Evolutionary conservation across 1,140 invertebrate species (phyloP).

Genomic region (Trissolcus basalis): DNA sequence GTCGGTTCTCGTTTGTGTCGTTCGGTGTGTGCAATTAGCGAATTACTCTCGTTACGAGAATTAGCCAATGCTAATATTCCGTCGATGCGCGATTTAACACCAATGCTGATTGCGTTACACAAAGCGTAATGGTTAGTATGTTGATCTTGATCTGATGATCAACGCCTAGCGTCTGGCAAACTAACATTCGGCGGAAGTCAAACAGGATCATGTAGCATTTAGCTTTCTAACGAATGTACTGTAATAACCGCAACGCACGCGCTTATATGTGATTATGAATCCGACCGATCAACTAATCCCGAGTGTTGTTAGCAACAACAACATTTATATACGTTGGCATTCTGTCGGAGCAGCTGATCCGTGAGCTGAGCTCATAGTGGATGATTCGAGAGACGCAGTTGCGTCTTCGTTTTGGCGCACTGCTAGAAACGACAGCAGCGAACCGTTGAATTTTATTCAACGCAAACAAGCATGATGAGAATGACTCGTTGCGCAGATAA

Average conservation of each 20-base stretch:
- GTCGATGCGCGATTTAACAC: slow-evolving; percentile 50
- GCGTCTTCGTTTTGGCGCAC: no score
- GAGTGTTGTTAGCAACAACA: neutral
- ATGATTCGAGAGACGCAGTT: slow-evolving; percentile 24
- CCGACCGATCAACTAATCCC: neutral
- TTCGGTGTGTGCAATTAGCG: slow-evolving; percentile 23
- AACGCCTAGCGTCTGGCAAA: slow-evolving; percentile 16
- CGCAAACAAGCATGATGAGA: slow-evolving; percentile 56
- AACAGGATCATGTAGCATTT: slow-evolving; percentile 29
- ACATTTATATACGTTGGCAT: slow-evolving; percentile 37
- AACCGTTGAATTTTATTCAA: slow-evolving; percentile 55
- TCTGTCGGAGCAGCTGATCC: slow-evolving; percentile 44
- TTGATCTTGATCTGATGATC: slow-evolving; percentile 54
- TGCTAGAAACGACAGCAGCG: no score
- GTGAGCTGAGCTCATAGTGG: slow-evolving; percentile 34
- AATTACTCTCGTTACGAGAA: slow-evolving; percentile 35
- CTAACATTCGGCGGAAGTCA: slow-evolving; percentile 43
- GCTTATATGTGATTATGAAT: slow-evolving; percentile 21
- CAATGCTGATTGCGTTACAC: slow-evolving; percentile 49
- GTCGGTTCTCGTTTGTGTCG: neutral
- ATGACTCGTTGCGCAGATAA: slow-evolving; percentile 57
- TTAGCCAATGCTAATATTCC: slow-evolving; percentile 51
- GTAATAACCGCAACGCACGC: slow-evolving; percentile 33
- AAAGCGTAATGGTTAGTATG: slow-evolving; percentile 42
- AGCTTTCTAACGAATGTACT: slow-evolving; percentile 43